These are phyloP conservation scores for Drosophila lowei DNA, from an alignment of 1,140 invertebrate genomes.

Conservation along the genomic window DNA sequence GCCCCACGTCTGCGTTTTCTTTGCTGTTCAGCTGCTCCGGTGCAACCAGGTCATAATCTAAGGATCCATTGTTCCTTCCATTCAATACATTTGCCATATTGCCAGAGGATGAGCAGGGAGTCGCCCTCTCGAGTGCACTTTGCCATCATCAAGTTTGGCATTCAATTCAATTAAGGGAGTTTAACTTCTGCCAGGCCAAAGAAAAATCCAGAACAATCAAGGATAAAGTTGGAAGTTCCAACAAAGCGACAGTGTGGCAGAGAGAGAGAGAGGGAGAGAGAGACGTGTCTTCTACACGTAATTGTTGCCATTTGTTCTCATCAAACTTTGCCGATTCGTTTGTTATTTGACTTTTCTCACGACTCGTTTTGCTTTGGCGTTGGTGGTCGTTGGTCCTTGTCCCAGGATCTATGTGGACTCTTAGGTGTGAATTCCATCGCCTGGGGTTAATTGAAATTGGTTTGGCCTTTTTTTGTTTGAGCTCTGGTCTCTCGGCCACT, in stretches of 20 bases:
- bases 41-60: slow-evolving; percentile 57
- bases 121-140: slow-evolving; percentile 62
- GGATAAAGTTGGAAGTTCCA: slow-evolving; percentile 42
- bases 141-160: slow-evolving; percentile 47
- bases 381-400: neutral
- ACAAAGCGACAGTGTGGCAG: slow-evolving; percentile 16
- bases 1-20: neutral
- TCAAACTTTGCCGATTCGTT: slow-evolving; percentile 50
- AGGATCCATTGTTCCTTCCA: slow-evolving; percentile 24
- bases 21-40: neutral
- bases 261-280: neutral
- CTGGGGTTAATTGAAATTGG: slow-evolving; percentile 36
- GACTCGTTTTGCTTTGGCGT: neutral
- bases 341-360: slow-evolving; percentile 56
- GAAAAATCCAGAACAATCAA: slow-evolving; percentile 12
- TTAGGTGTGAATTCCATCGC: slow-evolving; percentile 16
- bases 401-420: neutral
- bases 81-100: slow-evolving; percentile 63
- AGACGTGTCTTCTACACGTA: slow-evolving; percentile 17
- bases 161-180: slow-evolving; percentile 76
- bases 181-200: slow-evolving; percentile 31
- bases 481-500: neutral
- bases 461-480: slow-evolving; percentile 3
- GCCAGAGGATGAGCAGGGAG: slow-evolving; percentile 12
- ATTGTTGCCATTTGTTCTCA: slow-evolving; percentile 69